Evolutionary conservation across 92 coral and sea anemone species (phyloP).

Genomic region (Nematostella vectensis): DNA sequence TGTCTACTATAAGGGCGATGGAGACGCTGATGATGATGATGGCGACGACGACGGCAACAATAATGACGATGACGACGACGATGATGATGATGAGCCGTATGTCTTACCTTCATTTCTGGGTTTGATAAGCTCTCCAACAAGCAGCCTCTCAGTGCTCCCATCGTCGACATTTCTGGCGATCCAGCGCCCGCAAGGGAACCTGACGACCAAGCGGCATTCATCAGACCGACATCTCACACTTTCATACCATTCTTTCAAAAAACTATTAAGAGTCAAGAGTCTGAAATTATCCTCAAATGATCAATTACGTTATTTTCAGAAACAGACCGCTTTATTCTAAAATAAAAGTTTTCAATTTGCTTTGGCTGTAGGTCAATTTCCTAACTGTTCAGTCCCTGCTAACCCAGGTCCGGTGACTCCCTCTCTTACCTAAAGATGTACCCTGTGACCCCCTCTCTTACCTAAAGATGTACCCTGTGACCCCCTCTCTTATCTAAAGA

Average conservation of each 20-base stretch:
- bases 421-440: too few relatives aligned
- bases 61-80: neutral
- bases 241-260: neutral
- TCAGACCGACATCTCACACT: neutral
- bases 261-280: neutral
- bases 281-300: neutral
- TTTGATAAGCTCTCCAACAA: constrained; percentile 84
- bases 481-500: too few relatives aligned
- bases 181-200: constrained; percentile 98
- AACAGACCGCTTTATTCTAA: too few relatives aligned
- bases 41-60: neutral
- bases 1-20: neutral
- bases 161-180: constrained; percentile 87
- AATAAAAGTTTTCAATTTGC: too few relatives aligned
- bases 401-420: too few relatives aligned
- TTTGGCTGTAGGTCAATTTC: too few relatives aligned
- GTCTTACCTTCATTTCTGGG: constrained; percentile 73
- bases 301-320: too few relatives aligned
- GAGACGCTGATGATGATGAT: too few relatives aligned
- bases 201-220: too few relatives aligned
- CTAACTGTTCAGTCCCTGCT: too few relatives aligned
- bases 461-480: too few relatives aligned
- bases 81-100: neutral
- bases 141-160: constrained; percentile 90
- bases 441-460: too few relatives aligned